A percentile compares a stretch with the other conserved stretches of the same genome.
These are phyloP conservation scores for Bombus turneri DNA, from an alignment of 1,140 invertebrate species.

Conservation along the genomic window DNA sequence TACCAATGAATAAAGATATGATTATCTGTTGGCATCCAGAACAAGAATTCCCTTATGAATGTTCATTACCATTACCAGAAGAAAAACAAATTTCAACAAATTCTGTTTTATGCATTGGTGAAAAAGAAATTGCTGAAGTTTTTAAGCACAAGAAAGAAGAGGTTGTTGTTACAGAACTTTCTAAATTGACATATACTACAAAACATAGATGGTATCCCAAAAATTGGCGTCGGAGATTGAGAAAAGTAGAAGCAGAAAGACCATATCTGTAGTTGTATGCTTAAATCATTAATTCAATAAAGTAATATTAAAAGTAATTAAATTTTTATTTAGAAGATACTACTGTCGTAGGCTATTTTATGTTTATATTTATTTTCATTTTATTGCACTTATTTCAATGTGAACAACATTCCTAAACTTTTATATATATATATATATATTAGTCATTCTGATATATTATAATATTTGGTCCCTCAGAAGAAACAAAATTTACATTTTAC, in stretches of 20 bases:
- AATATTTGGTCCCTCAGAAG: neutral
- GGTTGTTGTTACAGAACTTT: slow-evolving; percentile 86
- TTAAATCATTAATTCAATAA: neutral
- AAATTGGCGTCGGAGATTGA: slow-evolving; percentile 86
- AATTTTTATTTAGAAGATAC: neutral
- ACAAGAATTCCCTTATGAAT: slow-evolving; percentile 91
- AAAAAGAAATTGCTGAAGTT: slow-evolving; percentile 85
- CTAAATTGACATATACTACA: slow-evolving; percentile 89
- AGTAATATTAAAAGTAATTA: slow-evolving; percentile 7
- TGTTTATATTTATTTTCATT: slow-evolving; percentile 12
- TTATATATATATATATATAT: neutral
- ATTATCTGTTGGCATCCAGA: slow-evolving; percentile 95
- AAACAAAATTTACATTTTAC: slow-evolving; percentile 34
- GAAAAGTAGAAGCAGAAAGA: slow-evolving; percentile 87
- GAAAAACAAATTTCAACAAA: slow-evolving; percentile 67
- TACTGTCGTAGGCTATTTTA: too few species aligned
- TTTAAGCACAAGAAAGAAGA: slow-evolving; percentile 86
- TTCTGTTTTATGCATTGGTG: slow-evolving; percentile 86
- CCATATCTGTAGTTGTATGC: slow-evolving; percentile 85
- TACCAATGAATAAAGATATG: slow-evolving; percentile 88
- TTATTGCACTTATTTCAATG: slow-evolving; percentile 14
- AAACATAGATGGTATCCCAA: slow-evolving; percentile 91
- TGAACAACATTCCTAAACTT: neutral
- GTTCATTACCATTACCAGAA: slow-evolving; percentile 88
- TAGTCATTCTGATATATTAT: neutral